These are phyloP conservation scores for Caenorhabditis plicata DNA, from an alignment of 2,888 invertebrate genomes.

Conservation along the genomic window DNA sequence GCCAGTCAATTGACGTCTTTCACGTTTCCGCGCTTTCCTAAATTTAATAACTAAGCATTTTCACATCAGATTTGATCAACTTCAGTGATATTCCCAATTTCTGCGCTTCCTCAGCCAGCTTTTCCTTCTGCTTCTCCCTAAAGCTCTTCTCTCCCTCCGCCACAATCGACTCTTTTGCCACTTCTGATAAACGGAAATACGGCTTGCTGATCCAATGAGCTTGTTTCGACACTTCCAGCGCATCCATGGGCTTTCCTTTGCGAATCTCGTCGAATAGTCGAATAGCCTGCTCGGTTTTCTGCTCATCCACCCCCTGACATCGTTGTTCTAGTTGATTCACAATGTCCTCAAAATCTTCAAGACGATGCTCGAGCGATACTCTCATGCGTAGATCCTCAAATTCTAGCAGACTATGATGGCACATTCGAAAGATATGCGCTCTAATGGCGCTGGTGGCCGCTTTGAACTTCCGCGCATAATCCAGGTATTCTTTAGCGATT, in stretches of 20 bases:
- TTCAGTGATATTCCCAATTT: slow-evolving; percentile 40
- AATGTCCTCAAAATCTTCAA: slow-evolving; percentile 48
- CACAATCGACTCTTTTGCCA: slow-evolving; percentile 33
- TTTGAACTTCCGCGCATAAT: slow-evolving; percentile 79
- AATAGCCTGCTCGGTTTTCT: too few relatives aligned
- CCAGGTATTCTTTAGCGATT: slow-evolving; percentile 83
- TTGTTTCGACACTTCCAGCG: slow-evolving; percentile 42
- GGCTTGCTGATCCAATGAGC: slow-evolving; percentile 63
- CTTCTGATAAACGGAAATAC: slow-evolving; percentile 55
- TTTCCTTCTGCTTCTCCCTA: slow-evolving; percentile 35
- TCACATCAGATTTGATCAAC: slow-evolving; percentile 5
- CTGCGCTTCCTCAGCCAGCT: slow-evolving; percentile 28
- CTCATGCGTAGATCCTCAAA: slow-evolving; percentile 55
- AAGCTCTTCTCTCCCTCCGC: slow-evolving; percentile 37
- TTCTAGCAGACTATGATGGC: slow-evolving; percentile 75
- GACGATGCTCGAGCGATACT: slow-evolving; percentile 42
- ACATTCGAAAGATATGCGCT: slow-evolving; percentile 93
- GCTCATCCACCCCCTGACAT: too few relatives aligned
- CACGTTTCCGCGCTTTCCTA: slow-evolving; percentile 39
- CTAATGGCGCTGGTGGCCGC: slow-evolving; percentile 86
- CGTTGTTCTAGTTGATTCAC: slow-evolving; percentile 51
- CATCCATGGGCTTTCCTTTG: slow-evolving; percentile 23
- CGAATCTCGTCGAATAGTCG: slow-evolving; percentile 31
- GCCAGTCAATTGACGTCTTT: slow-evolving; percentile 26
- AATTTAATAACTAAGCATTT: not conserved